A percentile compares a stretch with the other conserved stretches of the same genome.
These are phyloP conservation scores for Damaliscus lunatus DNA, from an alignment of 2,113 vertebrate species.

Conservation along the genomic window DNA sequence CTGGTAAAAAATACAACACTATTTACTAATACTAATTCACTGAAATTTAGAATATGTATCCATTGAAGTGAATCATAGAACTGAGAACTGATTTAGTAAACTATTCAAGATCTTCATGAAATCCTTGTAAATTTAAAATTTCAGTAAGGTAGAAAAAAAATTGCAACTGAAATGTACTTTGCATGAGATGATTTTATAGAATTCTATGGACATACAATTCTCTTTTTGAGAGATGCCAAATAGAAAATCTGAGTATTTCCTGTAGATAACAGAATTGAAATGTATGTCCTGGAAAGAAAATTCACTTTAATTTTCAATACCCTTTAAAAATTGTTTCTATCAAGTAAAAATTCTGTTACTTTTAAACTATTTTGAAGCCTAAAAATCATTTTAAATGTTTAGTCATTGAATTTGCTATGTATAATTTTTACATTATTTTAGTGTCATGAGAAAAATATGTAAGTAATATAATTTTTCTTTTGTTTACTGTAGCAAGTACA, in stretches of 20 bases:
- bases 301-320: neutral
- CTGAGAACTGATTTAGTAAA: constrained; percentile 21
- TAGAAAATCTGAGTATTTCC: neutral
- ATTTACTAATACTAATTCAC: constrained; percentile 29
- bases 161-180: neutral
- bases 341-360: neutral
- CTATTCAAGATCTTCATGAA: neutral
- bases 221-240: neutral
- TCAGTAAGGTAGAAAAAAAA: neutral
- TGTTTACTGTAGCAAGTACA: constrained; percentile 77
- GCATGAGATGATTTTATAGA: neutral
- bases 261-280: neutral
- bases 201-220: neutral
- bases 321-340: neutral
- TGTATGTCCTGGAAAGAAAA: neutral
- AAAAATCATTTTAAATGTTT: constrained; percentile 10
- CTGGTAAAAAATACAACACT: neutral
- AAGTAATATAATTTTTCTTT: constrained; percentile 8
- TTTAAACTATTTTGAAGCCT: constrained; percentile 7
- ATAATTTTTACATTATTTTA: neutral
- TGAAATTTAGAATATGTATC: neutral
- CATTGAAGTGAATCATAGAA: constrained; percentile 16
- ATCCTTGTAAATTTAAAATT: constrained; percentile 24
- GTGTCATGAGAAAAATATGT: neutral
- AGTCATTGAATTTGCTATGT: neutral